Evolutionary conservation across 2,797 vertebrate genomes (phyloP).

Genomic region (Eulemur coronatus): DNA sequence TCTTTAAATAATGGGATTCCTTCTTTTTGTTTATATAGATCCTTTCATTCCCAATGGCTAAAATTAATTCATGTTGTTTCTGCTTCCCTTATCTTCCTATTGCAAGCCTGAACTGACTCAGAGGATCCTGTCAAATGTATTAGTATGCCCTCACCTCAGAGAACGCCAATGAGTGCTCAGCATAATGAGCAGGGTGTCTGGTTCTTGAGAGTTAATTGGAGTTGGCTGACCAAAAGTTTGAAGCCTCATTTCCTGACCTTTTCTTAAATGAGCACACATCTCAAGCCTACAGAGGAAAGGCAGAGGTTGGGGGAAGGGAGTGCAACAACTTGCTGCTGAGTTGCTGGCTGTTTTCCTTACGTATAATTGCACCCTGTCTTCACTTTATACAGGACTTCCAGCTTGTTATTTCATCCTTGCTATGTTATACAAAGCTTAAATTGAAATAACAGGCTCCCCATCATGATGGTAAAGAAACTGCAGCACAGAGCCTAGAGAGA

Average conservation of each 20-base stretch:
- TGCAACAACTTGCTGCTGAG: not conserved
- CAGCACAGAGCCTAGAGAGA: not conserved
- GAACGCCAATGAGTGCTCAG: conserved; percentile 74
- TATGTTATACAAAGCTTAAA: not conserved
- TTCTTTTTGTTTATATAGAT: conserved; percentile 26
- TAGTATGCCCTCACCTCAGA: conserved; percentile 56
- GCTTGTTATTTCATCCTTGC: not conserved
- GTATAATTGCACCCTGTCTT: not conserved
- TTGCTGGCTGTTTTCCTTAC: not conserved
- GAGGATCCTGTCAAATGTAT: conserved; percentile 34
- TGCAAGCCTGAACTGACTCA: conserved; percentile 37
- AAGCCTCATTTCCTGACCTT: conserved; percentile 76
- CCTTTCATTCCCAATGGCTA: not conserved
- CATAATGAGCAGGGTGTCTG: conserved; percentile 75
- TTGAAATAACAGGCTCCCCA: not conserved
- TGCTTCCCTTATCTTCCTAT: conserved; percentile 54
- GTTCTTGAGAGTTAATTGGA: conserved; percentile 81
- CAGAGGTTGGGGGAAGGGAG: not conserved
- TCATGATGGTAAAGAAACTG: conserved; percentile 27
- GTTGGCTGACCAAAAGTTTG: conserved; percentile 78
- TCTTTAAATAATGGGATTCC: conserved; percentile 33
- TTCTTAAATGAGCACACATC: conserved; percentile 72
- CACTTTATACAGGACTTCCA: not conserved
- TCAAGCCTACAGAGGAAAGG: conserved; percentile 24
- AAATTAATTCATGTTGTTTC: conserved; percentile 47